These are phyloP conservation scores for Drosophila busckii DNA, from an alignment of 1,140 invertebrate species.

Conservation along the genomic window DNA sequence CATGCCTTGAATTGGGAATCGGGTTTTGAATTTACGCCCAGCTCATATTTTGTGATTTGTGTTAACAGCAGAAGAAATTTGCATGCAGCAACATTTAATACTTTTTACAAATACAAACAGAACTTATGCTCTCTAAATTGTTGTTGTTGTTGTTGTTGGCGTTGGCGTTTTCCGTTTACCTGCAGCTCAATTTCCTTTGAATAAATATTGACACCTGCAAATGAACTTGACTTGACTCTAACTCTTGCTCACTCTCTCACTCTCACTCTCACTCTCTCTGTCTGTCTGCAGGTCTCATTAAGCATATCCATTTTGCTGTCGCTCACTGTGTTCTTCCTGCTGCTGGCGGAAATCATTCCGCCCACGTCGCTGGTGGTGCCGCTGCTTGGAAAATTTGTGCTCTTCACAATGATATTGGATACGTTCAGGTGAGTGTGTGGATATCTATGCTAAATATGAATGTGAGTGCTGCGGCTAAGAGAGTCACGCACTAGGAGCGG, in stretches of 20 bases:
- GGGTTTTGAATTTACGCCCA: no score
- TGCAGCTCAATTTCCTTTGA: slow-evolving; percentile 62
- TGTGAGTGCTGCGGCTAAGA: background rate
- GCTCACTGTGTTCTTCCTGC: slow-evolving; percentile 99
- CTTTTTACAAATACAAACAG: no score
- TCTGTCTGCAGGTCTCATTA: slow-evolving; percentile 87
- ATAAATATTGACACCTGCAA: slow-evolving; percentile 34
- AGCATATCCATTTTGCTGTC: slow-evolving; percentile 99
- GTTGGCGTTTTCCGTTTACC: slow-evolving; percentile 50
- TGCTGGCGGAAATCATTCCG: slow-evolving; percentile 98
- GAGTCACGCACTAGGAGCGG: slow-evolving; percentile 5
- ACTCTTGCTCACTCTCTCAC: background rate
- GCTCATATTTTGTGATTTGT: no score
- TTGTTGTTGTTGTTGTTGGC: no score
- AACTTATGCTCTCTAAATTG: no score
- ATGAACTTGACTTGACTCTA: slow-evolving; percentile 35
- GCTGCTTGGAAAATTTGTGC: slow-evolving; percentile 98
- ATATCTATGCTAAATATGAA: background rate
- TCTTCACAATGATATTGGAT: slow-evolving; percentile 99
- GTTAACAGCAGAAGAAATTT: no score
- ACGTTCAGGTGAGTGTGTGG: slow-evolving; percentile 89
- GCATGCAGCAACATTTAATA: no score
- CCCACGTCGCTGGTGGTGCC: slow-evolving; percentile 99
- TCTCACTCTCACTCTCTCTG: slow-evolving; percentile 3
- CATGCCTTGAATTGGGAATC: no score